Percentiles rank a stretch among this genome's conserved stretches.
phyloP scores from a whole-genome alignment of 2,797 vertebrate species.

The Enteromius thamalakanensis region DNA sequence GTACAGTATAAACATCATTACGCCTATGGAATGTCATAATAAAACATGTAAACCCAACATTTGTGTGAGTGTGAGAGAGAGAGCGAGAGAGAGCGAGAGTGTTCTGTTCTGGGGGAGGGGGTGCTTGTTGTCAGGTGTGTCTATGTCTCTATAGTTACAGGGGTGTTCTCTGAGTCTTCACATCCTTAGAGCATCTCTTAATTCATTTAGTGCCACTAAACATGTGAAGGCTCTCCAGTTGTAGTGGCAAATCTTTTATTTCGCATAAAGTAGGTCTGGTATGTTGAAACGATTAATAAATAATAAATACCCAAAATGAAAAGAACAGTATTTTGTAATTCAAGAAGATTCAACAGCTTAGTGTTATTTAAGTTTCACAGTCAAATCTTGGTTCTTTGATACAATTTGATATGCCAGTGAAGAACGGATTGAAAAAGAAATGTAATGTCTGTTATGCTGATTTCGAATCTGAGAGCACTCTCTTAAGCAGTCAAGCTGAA shows the following conservation, averaged over 20 bases:
- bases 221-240: background rate
- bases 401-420: too few species aligned
- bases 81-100: too few species aligned
- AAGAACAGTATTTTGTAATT: background rate
- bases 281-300: background rate
- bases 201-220: background rate
- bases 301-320: background rate
- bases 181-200: background rate
- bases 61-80: background rate
- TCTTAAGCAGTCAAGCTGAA: constrained; percentile 69
- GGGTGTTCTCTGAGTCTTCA: background rate
- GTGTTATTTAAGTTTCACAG: background rate
- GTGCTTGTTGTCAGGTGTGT: background rate
- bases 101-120: background rate
- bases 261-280: background rate
- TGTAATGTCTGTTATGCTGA: too few species aligned
- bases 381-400: too few species aligned
- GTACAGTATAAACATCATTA: too few species aligned
- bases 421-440: background rate
- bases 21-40: too few species aligned
- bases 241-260: background rate
- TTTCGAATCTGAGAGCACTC: constrained; percentile 47
- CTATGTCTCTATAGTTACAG: background rate
- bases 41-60: too few species aligned
- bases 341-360: background rate